phyloP scores from a whole-genome alignment of 53 echinoderm and acorn worm genomes.

The Echinarachnius parma region DNA sequence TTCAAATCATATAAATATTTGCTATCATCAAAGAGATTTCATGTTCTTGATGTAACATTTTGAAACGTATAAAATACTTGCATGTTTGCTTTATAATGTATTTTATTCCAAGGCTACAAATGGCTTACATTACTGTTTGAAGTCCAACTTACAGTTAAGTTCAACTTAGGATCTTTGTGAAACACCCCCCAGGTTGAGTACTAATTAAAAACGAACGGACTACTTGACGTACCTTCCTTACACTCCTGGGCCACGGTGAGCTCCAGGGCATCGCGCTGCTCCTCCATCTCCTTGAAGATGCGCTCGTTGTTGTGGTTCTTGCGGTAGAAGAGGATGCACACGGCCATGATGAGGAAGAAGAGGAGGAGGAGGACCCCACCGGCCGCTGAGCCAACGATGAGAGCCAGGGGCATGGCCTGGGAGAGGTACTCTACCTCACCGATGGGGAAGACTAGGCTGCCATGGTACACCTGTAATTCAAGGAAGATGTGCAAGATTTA shows the following conservation, averaged over 20 bases:
- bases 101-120: too few species aligned
- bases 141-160: too few species aligned
- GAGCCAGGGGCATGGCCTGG: conserved; percentile 39
- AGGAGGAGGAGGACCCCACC: conserved; percentile 44
- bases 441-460: conserved; percentile 62
- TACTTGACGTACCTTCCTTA: conserved; percentile 98
- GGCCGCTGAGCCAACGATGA: conserved; percentile 49
- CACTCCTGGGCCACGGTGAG: conserved; percentile 90
- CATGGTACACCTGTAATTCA: conserved; percentile 67
- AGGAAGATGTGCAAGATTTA: not conserved
- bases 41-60: too few species aligned
- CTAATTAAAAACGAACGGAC: too few species aligned
- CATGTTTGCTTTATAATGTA: too few species aligned
- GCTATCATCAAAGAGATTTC: too few species aligned
- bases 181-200: too few species aligned
- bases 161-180: too few species aligned
- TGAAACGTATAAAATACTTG: too few species aligned
- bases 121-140: too few species aligned
- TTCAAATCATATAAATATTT: too few species aligned
- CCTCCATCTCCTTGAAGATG: conserved; percentile 66
- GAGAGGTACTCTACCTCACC: conserved; percentile 71
- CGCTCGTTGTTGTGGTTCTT: conserved; percentile 69
- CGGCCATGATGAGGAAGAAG: conserved; percentile 53
- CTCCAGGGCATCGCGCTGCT: conserved; percentile 74
- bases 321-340: conserved; percentile 56